Evolutionary conservation across 1,140 invertebrate species (phyloP), one percentile per base, ranked within the genome.

Genomic region (Ditylenchus dipsaci): DNA sequence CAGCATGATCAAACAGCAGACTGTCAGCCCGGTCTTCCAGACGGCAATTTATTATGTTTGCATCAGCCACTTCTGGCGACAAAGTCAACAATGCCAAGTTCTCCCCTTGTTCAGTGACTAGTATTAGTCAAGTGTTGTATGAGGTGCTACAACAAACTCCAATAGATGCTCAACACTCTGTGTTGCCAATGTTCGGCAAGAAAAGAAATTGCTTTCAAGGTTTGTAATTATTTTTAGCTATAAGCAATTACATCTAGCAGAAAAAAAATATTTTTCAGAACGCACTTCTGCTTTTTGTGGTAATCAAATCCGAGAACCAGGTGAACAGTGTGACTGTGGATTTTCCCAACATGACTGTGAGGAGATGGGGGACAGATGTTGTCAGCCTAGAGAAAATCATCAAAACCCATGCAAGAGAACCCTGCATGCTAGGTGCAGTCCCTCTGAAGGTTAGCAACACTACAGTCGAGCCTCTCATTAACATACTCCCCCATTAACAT

Each of bases 281-380:
- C 49, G 49, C 3, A 53, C 49, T 21, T 53, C 49, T 53, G 49
- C 95, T 27, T 98, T 97, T 87, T 99, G 95, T 86, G 95, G 95
- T 17, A 99, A 99, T 84, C 95, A 95, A 85, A 96, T 98, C 79
- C 92, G 95, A 0, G 95, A 99, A 84, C 73, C 79, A 3, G 93
- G 91, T 15, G 95, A 99, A 84, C 91, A 98, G 85, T 99, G 95
- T 82, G 95, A 99, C 84, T 99, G 95, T 83, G 95, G 95, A 26
- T 99, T 95, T 83, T 91, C 94, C 79, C 89, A 91, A 66, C 87
- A 88, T 23, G 95, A 98, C 82, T 97, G 95, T 85, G 92, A 97
- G 77, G 65, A 80, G 11, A 76, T 77, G 75, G 72, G 58, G 0
- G 85, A 86, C 66, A 88, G 88, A 43, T 99, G 95, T 83, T 99